Evolutionary conservation across 1,140 invertebrate genomes (phyloP), one percentile per base, ranked within the genome.

Genomic region (Acromyrmex echinatior): DNA sequence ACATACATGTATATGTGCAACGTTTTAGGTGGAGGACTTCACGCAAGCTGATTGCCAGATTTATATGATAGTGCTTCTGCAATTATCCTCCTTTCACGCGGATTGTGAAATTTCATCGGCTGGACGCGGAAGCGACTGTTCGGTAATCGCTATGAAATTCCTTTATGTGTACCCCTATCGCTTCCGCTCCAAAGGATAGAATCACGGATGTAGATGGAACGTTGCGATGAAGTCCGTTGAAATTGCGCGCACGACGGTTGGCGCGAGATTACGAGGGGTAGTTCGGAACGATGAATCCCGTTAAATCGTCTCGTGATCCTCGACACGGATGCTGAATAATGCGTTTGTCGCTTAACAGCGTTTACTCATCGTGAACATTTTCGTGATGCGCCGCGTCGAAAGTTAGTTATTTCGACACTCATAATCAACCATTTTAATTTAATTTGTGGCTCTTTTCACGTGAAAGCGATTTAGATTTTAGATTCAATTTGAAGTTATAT

Each of bases 261-360:
- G 56, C 39, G 65, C 25, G 18, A 14, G 14, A 82, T 82, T 82
- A 82, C 39, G 21, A 18, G 35, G 31, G 35, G n/a, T n/a, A 74
- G 18, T 63, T 51, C 45, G 70, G 12, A 28, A 25, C 39, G 14
- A 9, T 21, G 18, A 3, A 82, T 60, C 56, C 21, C 2, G n/a
- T 74, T 74, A 74, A 82, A 84, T 84, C 25, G 56, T 51, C 7
- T n/a, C 35, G 12, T 60, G 66, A 74, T 62, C 68, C 53, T 62
- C 76, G 70, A 62, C 80, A 74, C 3, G 56, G 21, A 84, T 49
- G 14, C 25, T 25, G 25, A 76, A 62, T 71, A 62, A 76, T 82
- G 25, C 35, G 45, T 73, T 74, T 18, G 10, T 31, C 68, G 12
- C 31, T 74, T 45, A 45, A 45, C 49, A 25, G 39, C 18, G 25